phyloP scores from a whole-genome alignment of 2,888 invertebrate species.

The Sinotaia quadrata region DNA sequence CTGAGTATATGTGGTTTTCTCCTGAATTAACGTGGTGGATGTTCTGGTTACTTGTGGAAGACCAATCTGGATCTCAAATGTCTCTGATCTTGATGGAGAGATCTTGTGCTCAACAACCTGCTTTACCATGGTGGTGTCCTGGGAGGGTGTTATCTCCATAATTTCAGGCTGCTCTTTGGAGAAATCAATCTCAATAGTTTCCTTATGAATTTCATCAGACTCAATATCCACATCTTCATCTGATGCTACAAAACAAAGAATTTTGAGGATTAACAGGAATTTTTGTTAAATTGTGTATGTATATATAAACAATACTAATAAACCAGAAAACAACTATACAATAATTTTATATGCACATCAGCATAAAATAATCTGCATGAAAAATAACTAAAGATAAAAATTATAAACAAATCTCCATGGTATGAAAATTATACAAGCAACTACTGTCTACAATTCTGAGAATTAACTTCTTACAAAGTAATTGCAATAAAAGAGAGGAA shows the following conservation, averaged over 20 bases:
- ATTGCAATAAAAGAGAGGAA: too few relatives aligned
- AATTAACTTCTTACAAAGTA: too few relatives aligned
- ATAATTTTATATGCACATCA: too few relatives aligned
- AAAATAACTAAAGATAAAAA: too few relatives aligned
- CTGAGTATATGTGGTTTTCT: constrained; percentile 42
- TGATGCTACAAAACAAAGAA: constrained; percentile 21
- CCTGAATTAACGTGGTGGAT: constrained; percentile 49
- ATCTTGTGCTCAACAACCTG: constrained; percentile 47
- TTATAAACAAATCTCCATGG: too few relatives aligned
- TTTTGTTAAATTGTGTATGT: too few relatives aligned
- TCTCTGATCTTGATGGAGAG: constrained; percentile 40
- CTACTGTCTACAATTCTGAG: too few relatives aligned
- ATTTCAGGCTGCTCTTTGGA: constrained; percentile 34
- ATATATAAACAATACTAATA: too few relatives aligned
- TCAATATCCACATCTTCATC: constrained; percentile 29
- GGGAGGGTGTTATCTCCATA: constrained; percentile 2
- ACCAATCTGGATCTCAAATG: constrained; percentile 56
- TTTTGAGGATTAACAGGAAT: too few relatives aligned
- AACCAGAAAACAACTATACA: too few relatives aligned
- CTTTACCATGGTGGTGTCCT: constrained; percentile 26
- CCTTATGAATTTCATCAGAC: constrained; percentile 57
- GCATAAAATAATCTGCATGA: too few relatives aligned
- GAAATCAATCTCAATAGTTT: constrained; percentile 61
- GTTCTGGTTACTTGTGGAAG: constrained; percentile 38
- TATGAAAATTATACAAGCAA: too few relatives aligned